Evolutionary conservation across 1,140 invertebrate species (phyloP).

Genomic region (Armadillidium nasatum): DNA sequence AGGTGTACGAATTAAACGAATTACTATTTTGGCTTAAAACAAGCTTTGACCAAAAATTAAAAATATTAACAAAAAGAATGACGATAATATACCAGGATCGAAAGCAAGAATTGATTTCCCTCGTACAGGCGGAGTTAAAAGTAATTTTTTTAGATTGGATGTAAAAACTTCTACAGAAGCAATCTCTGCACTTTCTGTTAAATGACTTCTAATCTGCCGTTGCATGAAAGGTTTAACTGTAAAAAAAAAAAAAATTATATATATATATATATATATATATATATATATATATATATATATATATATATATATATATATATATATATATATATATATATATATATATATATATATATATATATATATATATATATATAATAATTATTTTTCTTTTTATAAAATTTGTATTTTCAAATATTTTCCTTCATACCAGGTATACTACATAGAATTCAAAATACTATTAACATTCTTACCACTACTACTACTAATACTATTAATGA

Average conservation of each 20-base stretch:
- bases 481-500: no score
- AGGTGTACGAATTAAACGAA: no score
- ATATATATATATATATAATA: no score
- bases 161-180: constrained; percentile 79
- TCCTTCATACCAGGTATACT: no score
- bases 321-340: constrained; percentile 14
- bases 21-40: neutral
- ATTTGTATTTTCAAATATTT: no score
- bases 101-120: constrained; percentile 74
- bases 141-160: constrained; percentile 72
- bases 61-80: neutral
- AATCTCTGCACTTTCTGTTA: constrained; percentile 70
- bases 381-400: no score
- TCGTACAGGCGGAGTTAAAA: constrained; percentile 71
- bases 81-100: constrained; percentile 66
- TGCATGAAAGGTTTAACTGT: constrained; percentile 61
- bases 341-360: neutral
- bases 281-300: neutral
- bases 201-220: constrained; percentile 63
- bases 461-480: no score
- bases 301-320: neutral
- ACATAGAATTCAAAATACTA: no score
- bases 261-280: neutral
- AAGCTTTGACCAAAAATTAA: neutral
- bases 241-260: constrained; percentile 26